Evolutionary conservation across 1,140 invertebrate genomes (phyloP), one percentile per base, ranked within the genome.

Genomic region (Alviniconcha marisindica): DNA sequence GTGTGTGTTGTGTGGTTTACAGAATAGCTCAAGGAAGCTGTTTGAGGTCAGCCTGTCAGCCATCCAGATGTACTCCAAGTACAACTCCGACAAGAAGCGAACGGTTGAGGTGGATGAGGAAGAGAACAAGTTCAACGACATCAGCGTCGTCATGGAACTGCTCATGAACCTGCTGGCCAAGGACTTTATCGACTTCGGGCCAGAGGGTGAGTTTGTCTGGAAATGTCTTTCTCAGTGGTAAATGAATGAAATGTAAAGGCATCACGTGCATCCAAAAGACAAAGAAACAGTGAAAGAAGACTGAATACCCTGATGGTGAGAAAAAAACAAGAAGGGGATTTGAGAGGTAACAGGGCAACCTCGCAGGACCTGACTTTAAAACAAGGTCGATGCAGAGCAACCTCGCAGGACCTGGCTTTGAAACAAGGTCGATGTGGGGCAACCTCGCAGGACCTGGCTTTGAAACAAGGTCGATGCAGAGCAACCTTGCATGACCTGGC

Each of bases 61-160:
- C 10, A 95, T 96, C 60, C 94, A 96, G 92, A 95, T 95, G 0
- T 98, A 97, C 91, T 95, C 96, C 38, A 94, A 95, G 85, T 94
- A 94, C 86, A 94, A 94, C 86, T 90, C 87, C 71, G 94, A 93
- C 89, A 90, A 89, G 87, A 81, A 69, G 15, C 33, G 73, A 15
- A 69, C 15, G 15, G 56, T 44, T 12, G 78, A 81, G 18, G 86
- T 81, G 38, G 90, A 90, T 42, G 95, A 95, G 14, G 96, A 97
- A 88, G 94, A 95, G 87, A 96, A 96, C 78, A 94, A 95, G 40
- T 97, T 95, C 90, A 94, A 95, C 88, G 96, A 97, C 91, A 94
- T 97, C 83, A 91, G 95, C 33, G 88, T 96, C 31, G 92, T 97
- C 1, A 95, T 97, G 94, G 95, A 96, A 88, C 90, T 97, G 54